These are phyloP conservation scores for Pyralis farinalis DNA, from an alignment of 2,888 invertebrate genomes.

Conservation along the genomic window DNA sequence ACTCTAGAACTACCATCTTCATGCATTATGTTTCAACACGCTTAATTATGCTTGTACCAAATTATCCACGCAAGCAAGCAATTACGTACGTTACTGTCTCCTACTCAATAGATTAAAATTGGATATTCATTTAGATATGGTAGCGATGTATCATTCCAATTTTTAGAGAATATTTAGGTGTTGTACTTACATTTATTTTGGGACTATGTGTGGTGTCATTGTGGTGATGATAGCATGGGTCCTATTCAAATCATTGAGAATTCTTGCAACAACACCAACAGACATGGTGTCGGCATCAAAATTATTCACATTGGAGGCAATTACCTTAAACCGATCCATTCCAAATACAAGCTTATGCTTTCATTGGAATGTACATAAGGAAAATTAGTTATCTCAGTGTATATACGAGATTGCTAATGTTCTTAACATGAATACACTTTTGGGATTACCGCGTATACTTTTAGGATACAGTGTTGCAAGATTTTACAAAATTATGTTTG, in stretches of 20 bases:
- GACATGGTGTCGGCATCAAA: conserved; percentile 2
- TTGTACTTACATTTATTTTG: conserved; percentile 1
- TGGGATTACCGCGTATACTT: neutral
- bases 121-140: neutral
- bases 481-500: conserved; percentile 1
- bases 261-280: conserved; percentile 7
- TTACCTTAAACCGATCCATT: neutral
- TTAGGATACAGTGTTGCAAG: conserved; percentile 4
- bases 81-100: conserved; percentile 5
- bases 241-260: conserved; percentile 7
- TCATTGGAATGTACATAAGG: no score
- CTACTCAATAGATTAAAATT: conserved; percentile 3
- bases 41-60: neutral
- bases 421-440: neutral
- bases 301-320: neutral
- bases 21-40: neutral
- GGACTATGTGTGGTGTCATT: conserved; percentile 10
- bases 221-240: conserved; percentile 26
- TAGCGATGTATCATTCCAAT: no score
- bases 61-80: neutral
- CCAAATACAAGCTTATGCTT: no score
- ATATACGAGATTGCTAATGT: no score
- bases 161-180: neutral
- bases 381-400: no score
- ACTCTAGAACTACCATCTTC: no score